Evolutionary conservation across 2,113 vertebrate genomes (phyloP).

Genomic region (Noctilio leporinus): DNA sequence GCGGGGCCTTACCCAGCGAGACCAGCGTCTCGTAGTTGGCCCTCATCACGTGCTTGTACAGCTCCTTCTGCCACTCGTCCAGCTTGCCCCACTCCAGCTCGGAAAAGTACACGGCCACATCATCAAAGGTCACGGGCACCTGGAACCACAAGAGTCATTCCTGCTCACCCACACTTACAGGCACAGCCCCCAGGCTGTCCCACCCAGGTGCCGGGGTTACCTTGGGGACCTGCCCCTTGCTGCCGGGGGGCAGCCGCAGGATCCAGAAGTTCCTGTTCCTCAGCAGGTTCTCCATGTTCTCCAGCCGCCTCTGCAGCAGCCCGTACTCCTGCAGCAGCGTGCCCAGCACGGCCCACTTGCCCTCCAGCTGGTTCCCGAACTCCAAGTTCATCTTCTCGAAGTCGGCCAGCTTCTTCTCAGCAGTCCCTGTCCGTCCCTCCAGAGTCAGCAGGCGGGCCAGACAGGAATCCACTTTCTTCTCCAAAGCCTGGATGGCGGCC

Average conservation of each 20-base stretch:
- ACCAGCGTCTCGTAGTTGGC: slow-evolving; percentile 57
- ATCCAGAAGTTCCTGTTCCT: slow-evolving; percentile 38
- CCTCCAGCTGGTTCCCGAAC: slow-evolving; percentile 52
- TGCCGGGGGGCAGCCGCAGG: slow-evolving; percentile 56
- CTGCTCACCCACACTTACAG: neutral
- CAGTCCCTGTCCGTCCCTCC: slow-evolving; percentile 17
- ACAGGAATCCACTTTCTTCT: slow-evolving; percentile 69
- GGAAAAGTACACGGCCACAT: slow-evolving; percentile 24
- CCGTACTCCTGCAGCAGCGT: slow-evolving; percentile 5
- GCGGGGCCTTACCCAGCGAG: slow-evolving; percentile 68
- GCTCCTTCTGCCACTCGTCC: slow-evolving; percentile 74
- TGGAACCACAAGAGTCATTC: slow-evolving; percentile 53
- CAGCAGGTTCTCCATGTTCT: neutral
- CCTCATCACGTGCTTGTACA: slow-evolving; percentile 57
- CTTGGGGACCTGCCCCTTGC: slow-evolving; percentile 64
- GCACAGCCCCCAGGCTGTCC: fast-evolving
- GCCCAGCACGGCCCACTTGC: slow-evolving; percentile 61
- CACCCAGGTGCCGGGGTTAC: neutral
- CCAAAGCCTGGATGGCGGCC: slow-evolving; percentile 66
- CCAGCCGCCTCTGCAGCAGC: neutral
- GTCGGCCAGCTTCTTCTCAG: slow-evolving; percentile 55
- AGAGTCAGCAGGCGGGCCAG: slow-evolving; percentile 47
- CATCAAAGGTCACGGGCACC: slow-evolving; percentile 64
- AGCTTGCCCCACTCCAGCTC: slow-evolving; percentile 63
- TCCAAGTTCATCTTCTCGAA: slow-evolving; percentile 27